phyloP scores from a whole-genome alignment of 2,888 invertebrate genomes.

The Aporophyla nigra region DNA sequence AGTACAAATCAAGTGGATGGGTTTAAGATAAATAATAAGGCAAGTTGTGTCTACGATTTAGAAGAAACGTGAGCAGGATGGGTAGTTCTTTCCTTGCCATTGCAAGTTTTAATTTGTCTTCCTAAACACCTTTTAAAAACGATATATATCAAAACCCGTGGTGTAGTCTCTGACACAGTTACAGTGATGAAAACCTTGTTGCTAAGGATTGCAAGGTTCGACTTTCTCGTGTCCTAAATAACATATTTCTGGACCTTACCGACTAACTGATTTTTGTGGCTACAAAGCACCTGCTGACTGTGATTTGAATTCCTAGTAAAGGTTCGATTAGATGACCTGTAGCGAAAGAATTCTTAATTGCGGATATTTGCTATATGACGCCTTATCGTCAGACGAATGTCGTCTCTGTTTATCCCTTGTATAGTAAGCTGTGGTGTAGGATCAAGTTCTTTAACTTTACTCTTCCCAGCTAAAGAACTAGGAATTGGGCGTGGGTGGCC shows the following conservation, averaged over 20 bases:
- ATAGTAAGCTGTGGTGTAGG: no score
- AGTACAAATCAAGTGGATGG: conserved; percentile 15
- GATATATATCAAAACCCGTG: neutral
- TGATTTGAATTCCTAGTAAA: no score
- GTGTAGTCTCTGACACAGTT: no score
- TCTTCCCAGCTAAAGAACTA: no score
- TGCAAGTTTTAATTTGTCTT: neutral
- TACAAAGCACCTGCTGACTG: neutral
- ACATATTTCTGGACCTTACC: neutral
- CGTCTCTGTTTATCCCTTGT: neutral
- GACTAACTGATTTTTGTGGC: neutral
- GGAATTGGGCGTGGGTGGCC: no score
- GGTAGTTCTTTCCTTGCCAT: no score
- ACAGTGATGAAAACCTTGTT: neutral
- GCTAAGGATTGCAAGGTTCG: neutral
- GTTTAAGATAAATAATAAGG: conserved; percentile 17
- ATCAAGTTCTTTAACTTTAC: no score
- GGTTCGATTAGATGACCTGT: neutral
- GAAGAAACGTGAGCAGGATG: neutral
- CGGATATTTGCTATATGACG: neutral
- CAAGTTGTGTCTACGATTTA: conserved; percentile 1
- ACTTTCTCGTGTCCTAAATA: neutral
- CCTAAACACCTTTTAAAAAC: neutral
- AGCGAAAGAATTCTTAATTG: neutral
- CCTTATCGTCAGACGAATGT: neutral